These are phyloP conservation scores for Pocillopora grandis DNA, from an alignment of 92 coral and sea anemone species.

Conservation along the genomic window DNA sequence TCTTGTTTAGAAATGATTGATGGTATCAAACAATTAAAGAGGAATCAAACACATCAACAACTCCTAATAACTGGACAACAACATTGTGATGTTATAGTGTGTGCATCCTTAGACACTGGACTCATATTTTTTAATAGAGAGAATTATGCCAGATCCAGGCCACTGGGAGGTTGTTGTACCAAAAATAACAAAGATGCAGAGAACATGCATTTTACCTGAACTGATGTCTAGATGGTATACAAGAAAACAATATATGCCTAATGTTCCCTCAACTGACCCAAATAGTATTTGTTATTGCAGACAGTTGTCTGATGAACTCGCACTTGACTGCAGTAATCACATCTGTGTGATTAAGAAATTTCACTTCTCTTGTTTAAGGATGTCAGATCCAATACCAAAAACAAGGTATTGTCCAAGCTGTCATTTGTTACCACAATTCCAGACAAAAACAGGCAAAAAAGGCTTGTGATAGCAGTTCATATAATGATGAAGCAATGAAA, in stretches of 20 bases:
- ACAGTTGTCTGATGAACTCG: slow-evolving; percentile 22
- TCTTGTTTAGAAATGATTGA: no score
- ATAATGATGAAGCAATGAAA: slow-evolving; percentile 20
- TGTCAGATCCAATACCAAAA: slow-evolving; percentile 33
- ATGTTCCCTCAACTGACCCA: slow-evolving; percentile 1
- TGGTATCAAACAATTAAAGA: no score
- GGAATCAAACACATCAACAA: no score
- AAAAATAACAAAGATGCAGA: slow-evolving; percentile 43
- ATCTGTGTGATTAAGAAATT: slow-evolving; percentile 51
- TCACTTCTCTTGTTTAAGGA: slow-evolving; percentile 56
- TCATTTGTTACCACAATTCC: no score
- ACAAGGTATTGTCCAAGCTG: slow-evolving; percentile 53
- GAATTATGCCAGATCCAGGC: slow-evolving; percentile 43
- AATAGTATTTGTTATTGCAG: slow-evolving; percentile 56
- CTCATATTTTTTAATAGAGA: slow-evolving; percentile 25
- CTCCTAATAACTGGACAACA: no score
- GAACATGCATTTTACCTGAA: slow-evolving; percentile 52
- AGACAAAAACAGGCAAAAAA: no score
- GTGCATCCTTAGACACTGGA: slow-evolving; percentile 13
- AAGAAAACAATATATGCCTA: slow-evolving; percentile 20
- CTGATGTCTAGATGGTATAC: slow-evolving; percentile 58
- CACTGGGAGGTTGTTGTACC: slow-evolving; percentile 47
- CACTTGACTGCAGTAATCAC: slow-evolving; percentile 52
- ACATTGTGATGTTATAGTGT: slow-evolving; percentile 43
- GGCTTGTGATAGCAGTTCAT: not conserved